A percentile compares a stretch with the other conserved stretches of the same genome.
These are phyloP conservation scores for Siderastrea radians DNA, from an alignment of 92 coral and sea anemone genomes.

Conservation along the genomic window DNA sequence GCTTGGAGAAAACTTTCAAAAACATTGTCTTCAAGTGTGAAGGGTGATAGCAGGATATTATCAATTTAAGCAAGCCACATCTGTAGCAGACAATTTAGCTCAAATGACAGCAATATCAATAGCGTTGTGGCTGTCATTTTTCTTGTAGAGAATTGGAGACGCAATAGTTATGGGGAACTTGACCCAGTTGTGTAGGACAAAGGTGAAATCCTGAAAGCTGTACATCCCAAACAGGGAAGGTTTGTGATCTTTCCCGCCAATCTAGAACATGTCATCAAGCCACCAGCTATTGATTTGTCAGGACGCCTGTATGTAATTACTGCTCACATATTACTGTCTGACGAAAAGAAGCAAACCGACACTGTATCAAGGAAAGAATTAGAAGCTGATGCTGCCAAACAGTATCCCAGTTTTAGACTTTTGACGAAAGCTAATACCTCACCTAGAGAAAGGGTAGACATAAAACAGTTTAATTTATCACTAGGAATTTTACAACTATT, in stretches of 20 bases:
- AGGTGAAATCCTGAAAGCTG: constrained; percentile 76
- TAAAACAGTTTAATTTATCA: constrained; percentile 60
- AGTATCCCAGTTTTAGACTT: constrained; percentile 10
- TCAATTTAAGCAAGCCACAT: constrained; percentile 63
- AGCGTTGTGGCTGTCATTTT: constrained; percentile 53
- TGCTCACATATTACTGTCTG: constrained; percentile 42
- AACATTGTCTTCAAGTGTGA: constrained; percentile 1
- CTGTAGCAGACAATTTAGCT: background rate
- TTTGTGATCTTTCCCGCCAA: constrained; percentile 66
- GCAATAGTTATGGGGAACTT: constrained; percentile 82
- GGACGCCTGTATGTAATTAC: constrained; percentile 61
- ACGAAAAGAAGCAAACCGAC: background rate
- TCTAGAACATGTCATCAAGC: constrained; percentile 63
- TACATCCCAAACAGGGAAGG: constrained; percentile 80
- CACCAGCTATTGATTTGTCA: constrained; percentile 73
- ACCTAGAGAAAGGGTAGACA: background rate
- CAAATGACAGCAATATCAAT: background rate
- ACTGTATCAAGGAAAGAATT: background rate
- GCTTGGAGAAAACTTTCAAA: constrained; percentile 42
- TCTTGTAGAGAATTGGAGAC: constrained; percentile 67
- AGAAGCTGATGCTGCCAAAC: background rate
- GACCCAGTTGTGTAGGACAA: constrained; percentile 67
- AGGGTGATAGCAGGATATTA: constrained; percentile 7
- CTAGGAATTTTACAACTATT: constrained; percentile 64
- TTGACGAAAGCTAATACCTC: constrained; percentile 4